Base-by-base conservation (phyloP, 2,113 vertebrate genomes). In the Prochilodus magdalenae region DNA sequence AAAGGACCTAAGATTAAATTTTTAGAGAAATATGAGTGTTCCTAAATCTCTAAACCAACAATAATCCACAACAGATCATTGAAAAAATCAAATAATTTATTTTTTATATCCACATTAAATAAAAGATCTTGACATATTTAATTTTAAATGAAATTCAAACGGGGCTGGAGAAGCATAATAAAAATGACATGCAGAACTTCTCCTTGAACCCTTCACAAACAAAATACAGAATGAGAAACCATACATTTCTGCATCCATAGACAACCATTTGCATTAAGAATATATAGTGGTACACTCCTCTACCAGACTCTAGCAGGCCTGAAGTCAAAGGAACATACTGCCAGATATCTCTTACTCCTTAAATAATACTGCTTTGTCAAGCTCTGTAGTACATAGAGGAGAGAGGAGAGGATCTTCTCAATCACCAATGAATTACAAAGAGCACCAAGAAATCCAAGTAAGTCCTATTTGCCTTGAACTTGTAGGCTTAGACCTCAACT, bases 21-120 rank as follows among this genome's bases (percentile, higher is more conserved):
- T n/a, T n/a, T n/a, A n/a, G n/a, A n/a, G n/a, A n/a, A n/a, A n/a
- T n/a, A n/a, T n/a, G n/a, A 18, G 16, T 53, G 51, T 20, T 49
- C 44, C 13, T 16, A 16, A 14, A 51, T 51, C 49, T 16, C 16
- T 44, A 44, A 10, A 44, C 1, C 0, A 51, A 14, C 49, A 51
- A 51, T 51, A 51, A 51, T 51, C 60, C 16, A 66, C 55, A 67
- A 20, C 10, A 91, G 89, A 90, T 88, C 86, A 89, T 89, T 89
- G 91, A 93, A 91, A 91, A 90, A 91, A 90, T 90, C 87, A 87
- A 91, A 92, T 92, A 91, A 92, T 92, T 91, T 92, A 92, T 92
- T 92, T 90, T 88, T 89, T 89, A 88, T 72, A 53, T n/a, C 87
- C 89, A 91, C 88, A 90, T 92, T 91, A 92, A 92, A 93, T 92